These are phyloP conservation scores for Mionectes olivaceus DNA, from an alignment of 2,797 vertebrate species.

Conservation along the genomic window DNA sequence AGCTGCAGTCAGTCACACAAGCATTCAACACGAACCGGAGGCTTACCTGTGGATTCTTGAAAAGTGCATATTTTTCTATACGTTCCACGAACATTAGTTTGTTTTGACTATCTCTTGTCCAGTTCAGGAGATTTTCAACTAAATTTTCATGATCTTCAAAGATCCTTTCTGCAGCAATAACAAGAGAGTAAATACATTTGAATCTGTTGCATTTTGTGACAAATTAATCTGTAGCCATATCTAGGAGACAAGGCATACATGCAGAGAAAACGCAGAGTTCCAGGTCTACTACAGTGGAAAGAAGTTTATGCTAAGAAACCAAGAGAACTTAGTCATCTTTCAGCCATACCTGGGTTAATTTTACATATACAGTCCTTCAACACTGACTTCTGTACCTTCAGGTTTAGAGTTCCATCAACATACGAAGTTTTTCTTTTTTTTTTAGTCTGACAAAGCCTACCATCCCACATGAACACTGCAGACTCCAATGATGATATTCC, in stretches of 20 bases:
- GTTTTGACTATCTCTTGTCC: constrained; percentile 98
- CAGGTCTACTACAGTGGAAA: background rate
- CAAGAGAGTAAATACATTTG: background rate
- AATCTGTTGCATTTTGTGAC: background rate
- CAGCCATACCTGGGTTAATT: background rate
- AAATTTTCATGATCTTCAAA: constrained; percentile 99
- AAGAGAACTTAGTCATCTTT: background rate
- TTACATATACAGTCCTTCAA: background rate
- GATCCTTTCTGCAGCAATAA: constrained; percentile 87
- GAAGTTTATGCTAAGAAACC: background rate
- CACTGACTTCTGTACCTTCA: background rate
- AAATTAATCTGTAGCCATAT: background rate
- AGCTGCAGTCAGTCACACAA: background rate
- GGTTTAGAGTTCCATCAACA: background rate
- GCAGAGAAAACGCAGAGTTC: background rate
- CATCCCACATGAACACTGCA: background rate
- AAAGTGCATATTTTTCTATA: constrained; percentile 95
- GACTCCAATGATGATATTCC: background rate
- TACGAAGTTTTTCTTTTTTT: background rate
- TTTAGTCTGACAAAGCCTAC: background rate
- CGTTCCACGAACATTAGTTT: constrained; percentile 96
- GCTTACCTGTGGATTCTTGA: constrained; percentile 96
- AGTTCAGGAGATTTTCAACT: constrained; percentile 97
- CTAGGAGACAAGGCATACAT: background rate
- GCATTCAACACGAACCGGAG: accelerated